A percentile compares a stretch with the other conserved stretches of the same genome.
Conservation (phyloP, 2,113 vertebrate genomes). For the Nothobranchius furzeri region DNA sequence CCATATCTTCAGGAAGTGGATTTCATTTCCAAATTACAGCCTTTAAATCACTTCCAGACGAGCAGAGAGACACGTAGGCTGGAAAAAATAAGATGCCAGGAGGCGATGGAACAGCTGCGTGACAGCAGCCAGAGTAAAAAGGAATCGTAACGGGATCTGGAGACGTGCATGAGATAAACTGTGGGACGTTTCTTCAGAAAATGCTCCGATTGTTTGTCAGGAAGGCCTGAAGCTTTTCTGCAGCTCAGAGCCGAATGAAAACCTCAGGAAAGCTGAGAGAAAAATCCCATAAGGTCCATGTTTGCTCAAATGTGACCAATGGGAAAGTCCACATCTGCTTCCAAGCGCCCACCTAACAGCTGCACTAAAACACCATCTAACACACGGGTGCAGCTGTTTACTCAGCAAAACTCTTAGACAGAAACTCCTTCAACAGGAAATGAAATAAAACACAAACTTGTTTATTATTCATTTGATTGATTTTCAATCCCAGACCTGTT, state of each 20-base stretch:
- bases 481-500: too few species aligned
- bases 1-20: conserved; percentile 28
- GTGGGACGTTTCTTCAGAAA: too few species aligned
- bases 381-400: not conserved
- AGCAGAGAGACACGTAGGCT: not conserved
- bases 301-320: conserved; percentile 29
- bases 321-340: not conserved
- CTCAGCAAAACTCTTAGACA: too few species aligned
- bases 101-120: conserved; percentile 27
- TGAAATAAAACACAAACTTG: too few species aligned
- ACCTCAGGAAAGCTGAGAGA: conserved; percentile 45
- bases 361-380: not conserved
- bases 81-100: conserved; percentile 18
- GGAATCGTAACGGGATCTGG: conserved; percentile 36
- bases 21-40: conserved; percentile 43
- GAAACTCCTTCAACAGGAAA: too few species aligned
- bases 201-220: not conserved
- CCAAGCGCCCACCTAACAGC: conserved; percentile 14
- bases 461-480: too few species aligned
- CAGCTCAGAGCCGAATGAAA: conserved; percentile 33
- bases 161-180: conserved; percentile 55
- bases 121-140: conserved; percentile 30
- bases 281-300: conserved; percentile 25
- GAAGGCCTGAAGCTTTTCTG: conserved; percentile 32
- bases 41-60: conserved; percentile 30